A percentile compares a stretch with the other conserved stretches of the same genome.
Conservation (phyloP, 2,797 vertebrate genomes). For the Thaleichthys pacificus region DNA sequence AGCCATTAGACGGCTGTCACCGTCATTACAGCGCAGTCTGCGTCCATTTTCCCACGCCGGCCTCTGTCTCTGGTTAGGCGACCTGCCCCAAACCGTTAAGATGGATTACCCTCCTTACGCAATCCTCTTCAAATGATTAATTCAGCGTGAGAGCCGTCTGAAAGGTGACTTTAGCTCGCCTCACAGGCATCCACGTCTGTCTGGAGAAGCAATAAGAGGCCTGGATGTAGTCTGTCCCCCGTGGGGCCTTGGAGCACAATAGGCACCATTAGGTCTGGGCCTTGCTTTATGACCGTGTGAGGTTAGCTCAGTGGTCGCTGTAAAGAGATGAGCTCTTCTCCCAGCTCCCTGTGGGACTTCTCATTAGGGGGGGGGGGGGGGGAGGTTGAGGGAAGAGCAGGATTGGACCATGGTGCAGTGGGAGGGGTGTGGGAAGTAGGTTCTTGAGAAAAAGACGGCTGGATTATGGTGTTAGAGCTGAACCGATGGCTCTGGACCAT, state of each 20-base stretch:
- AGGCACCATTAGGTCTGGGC: constrained; percentile 21
- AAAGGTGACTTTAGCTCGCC: constrained; percentile 68
- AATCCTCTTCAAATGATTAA: constrained; percentile 71
- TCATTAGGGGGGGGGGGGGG: constrained; percentile 12
- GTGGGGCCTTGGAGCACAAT: constrained; percentile 41
- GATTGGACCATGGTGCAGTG: not conserved
- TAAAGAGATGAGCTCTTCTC: not conserved
- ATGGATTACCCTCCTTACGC: constrained; percentile 64
- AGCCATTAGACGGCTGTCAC: too few relatives aligned
- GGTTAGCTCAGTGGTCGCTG: not conserved
- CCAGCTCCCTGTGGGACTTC: constrained; percentile 8
- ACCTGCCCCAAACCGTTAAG: constrained; percentile 48
- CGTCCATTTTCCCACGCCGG: not conserved
- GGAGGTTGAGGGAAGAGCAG: not conserved
- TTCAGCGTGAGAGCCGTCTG: constrained; percentile 51
- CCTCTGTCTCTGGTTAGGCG: constrained; percentile 49
- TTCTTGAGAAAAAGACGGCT: not conserved
- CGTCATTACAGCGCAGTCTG: too few relatives aligned
- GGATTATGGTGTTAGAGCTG: not conserved
- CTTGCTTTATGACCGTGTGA: not conserved
- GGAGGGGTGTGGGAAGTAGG: not conserved
- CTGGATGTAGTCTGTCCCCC: constrained; percentile 56
- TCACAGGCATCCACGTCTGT: constrained; percentile 58
- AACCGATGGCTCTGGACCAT: not conserved
- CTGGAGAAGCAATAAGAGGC: constrained; percentile 54